Evolutionary conservation across 1,140 invertebrate species (phyloP).

Genomic region (Ridgeia piscesae): DNA sequence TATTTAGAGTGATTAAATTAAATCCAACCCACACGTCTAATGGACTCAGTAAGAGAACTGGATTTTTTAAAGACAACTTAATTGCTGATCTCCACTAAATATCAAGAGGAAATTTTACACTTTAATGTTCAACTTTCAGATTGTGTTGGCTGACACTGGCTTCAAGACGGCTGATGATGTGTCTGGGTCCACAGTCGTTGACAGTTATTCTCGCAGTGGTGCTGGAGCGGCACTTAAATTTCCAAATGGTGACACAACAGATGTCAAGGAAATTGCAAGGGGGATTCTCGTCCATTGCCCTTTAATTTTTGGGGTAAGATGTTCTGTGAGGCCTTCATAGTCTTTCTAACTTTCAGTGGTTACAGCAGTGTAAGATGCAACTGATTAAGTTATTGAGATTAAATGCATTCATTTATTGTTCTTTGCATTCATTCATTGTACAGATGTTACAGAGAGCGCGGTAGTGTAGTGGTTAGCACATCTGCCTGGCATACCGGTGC

Average conservation of each 20-base stretch:
- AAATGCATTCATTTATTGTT: not conserved
- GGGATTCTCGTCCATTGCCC: slow-evolving; percentile 35
- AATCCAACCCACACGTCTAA: too few relatives aligned
- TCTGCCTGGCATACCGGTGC: too few relatives aligned
- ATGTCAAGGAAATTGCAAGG: slow-evolving; percentile 29
- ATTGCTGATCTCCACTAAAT: not conserved
- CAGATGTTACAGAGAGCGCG: too few relatives aligned
- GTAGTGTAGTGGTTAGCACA: too few relatives aligned
- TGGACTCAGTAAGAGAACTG: too few relatives aligned
- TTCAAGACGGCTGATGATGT: slow-evolving; percentile 23
- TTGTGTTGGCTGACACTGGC: not conserved
- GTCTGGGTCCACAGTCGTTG: slow-evolving; percentile 8
- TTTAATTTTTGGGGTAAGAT: slow-evolving; percentile 34
- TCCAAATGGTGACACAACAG: slow-evolving; percentile 23
- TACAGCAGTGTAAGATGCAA: not conserved
- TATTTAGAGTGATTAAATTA: too few relatives aligned
- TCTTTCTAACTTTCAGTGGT: not conserved
- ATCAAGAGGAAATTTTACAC: not conserved
- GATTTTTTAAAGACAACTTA: not conserved
- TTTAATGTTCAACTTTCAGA: not conserved
- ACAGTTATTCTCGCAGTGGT: slow-evolving; percentile 35
- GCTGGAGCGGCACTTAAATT: slow-evolving; percentile 30
- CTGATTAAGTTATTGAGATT: not conserved
- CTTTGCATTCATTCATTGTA: not conserved
- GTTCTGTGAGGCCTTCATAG: not conserved